Base-by-base conservation (phyloP, 2,888 invertebrate genomes). In the Melanchra persicariae region DNA sequence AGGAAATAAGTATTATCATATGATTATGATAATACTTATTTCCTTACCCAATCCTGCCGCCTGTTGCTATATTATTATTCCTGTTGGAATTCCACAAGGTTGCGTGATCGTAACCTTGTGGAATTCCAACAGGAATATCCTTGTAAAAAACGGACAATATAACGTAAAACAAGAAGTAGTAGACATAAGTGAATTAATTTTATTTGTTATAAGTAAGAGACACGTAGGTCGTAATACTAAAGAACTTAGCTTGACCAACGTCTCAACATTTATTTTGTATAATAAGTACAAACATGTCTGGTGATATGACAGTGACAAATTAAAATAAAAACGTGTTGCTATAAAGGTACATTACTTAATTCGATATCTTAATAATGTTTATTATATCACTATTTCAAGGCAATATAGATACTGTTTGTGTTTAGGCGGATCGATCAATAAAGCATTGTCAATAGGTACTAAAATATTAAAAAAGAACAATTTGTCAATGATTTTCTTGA, bases 381-480 rank as follows among this genome's bases (percentile, higher is more conserved):
- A 61, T 74, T 57, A 37, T 62, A 64, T 74, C 57, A 61, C 22
- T 37, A 62, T 67, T 78, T 15, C 47, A 77, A 78, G 74, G 74
- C 64, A 66, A 59, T 37, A 26, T 54, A 68, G 34, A 55, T 57
- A 63, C 22, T 40, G 43, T 52, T 59, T 49, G 24, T 69, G n/a
- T 72, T 49, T 10, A 55, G 17, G 19, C 30, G 24, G n/a, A 22
- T 45, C 47, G 19, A 69, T 79, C 40, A 60, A 79, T 74, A 68
- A 63, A 49, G 19, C 17, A 63, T 57, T 57, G 57, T 61, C 43
- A 63, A 70, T 59, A 63, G 12, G n/a, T 74, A 64, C n/a, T n/a
- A n/a, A n/a, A n/a, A n/a, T 43, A 43, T 60, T 26, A 2, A 58
- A 54, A 37, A 30, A 59, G 22, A 49, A 15, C 8, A 17, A 26